These are phyloP conservation scores for Carlito syrichta DNA, from an alignment of 2,113 vertebrate species.

Conservation along the genomic window DNA sequence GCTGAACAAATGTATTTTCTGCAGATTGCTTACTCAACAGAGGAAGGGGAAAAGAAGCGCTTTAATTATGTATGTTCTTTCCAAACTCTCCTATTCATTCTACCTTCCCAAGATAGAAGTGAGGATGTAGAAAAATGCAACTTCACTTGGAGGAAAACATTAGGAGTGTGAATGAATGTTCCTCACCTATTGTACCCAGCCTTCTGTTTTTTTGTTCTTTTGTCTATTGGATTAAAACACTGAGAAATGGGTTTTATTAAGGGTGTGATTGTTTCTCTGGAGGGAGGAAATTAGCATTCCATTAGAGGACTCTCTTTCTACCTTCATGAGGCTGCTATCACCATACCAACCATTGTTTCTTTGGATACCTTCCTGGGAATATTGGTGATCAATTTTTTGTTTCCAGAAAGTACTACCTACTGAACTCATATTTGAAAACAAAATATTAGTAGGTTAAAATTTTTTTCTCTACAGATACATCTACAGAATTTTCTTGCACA, in stretches of 20 bases:
- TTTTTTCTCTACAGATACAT: conserved; percentile 85
- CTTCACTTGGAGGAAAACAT: not conserved
- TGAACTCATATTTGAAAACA: conserved; percentile 90
- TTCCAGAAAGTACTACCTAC: conserved; percentile 81
- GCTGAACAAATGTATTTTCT: not conserved
- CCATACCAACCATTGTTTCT: not conserved
- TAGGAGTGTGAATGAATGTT: not conserved
- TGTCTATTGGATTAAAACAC: not conserved
- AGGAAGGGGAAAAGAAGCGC: not conserved
- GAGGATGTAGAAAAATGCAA: not conserved
- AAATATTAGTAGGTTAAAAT: conserved; percentile 90
- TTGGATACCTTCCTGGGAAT: not conserved
- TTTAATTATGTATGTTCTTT: not conserved
- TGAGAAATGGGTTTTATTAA: not conserved
- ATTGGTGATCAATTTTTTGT: not conserved
- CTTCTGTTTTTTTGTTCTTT: not conserved
- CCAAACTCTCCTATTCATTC: not conserved
- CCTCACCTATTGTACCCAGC: not conserved
- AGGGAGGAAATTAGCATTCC: not conserved
- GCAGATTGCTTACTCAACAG: not conserved
- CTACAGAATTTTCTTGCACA: conserved; percentile 89
- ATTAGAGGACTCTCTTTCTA: not conserved
- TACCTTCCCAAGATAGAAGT: not conserved
- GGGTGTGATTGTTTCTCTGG: not conserved
- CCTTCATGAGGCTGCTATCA: not conserved